These are phyloP conservation scores for Burhinus oedicnemus DNA, from an alignment of 2,113 vertebrate species.

Conservation along the genomic window DNA sequence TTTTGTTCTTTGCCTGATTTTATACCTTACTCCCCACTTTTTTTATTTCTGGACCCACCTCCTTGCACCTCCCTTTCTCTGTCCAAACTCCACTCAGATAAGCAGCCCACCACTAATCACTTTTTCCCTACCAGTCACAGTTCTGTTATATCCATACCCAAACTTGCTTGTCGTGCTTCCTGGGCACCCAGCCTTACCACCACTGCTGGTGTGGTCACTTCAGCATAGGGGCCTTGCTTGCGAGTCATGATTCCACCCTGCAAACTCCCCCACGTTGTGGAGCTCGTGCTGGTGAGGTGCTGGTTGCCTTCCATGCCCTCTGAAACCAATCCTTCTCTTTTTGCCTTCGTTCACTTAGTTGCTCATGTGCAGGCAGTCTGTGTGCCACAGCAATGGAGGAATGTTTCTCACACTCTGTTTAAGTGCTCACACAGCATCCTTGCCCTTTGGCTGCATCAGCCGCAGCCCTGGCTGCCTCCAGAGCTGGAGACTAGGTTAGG, in stretches of 20 bases:
- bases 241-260: accelerated
- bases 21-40: too few relatives aligned
- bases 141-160: not conserved
- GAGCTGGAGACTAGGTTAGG: not conserved
- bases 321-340: not conserved
- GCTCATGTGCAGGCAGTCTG: not conserved
- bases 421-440: not conserved
- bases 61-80: not conserved
- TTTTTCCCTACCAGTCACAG: accelerated
- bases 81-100: not conserved
- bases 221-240: accelerated
- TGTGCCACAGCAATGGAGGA: not conserved
- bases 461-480: not conserved
- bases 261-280: accelerated
- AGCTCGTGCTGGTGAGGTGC: not conserved
- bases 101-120: not conserved
- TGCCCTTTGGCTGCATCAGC: accelerated
- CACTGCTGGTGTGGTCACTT: accelerated
- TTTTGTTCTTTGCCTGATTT: not conserved
- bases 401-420: accelerated
- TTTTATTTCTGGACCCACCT: too few relatives aligned
- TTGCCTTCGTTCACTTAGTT: accelerated
- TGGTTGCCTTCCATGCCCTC: too few relatives aligned
- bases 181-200: too few relatives aligned
- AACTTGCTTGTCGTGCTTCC: too few relatives aligned